Evolutionary conservation across 2,888 invertebrate genomes (phyloP), one percentile per base, ranked within the genome.

Genomic region (Mimumesa dahlbomi): DNA sequence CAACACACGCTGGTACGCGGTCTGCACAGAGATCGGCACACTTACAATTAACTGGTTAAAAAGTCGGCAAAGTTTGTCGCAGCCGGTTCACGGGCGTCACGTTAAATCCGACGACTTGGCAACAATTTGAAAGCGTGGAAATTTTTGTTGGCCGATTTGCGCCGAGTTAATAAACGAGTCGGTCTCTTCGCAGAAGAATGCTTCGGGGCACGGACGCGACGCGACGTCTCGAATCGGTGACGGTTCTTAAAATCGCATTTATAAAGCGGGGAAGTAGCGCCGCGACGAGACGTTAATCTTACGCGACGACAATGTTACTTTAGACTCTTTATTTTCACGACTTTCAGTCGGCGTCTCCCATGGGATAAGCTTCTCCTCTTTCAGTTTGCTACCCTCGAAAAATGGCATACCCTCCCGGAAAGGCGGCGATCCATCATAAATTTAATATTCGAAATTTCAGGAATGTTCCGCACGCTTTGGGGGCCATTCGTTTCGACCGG

Each of bases 391-490:
- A 49, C 70, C 65, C 48, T 54, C 64, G 68, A 63, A 63, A 70
- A 79, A 73, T 61, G 65, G 70, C 54, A 42, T 50, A 63, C 54
- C 62, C 66, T 62, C 45, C 25, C 58, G 79, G 62, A 61, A 71
- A 76, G 78, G 76, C 78, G 67, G 77, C 82, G 83, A 85, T 86
- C 83, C 85, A 84, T 86, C 86, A 85, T 82, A 78, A 83, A 81
- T 85, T 85, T 85, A 85, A 82, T 83, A 82, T 84, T 84, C 78
- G 79, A 83, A 86, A 85, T 82, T 85, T 84, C 77, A 76, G 68
- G 77, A 79, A 75, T 79, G 83, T 77, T 82, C 78, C 74, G 63
- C 79, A 61, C 74, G 77, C 62, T 65, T 73, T 73, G 69, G 66
- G 65, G 66, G 68, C 82, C 77, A 79, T 81, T 74, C 79, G 77